Percentiles rank a stretch among this genome's conserved stretches.
These are phyloP conservation scores for Dioctria linearis DNA, from an alignment of 2,888 invertebrate species.

Conservation along the genomic window DNA sequence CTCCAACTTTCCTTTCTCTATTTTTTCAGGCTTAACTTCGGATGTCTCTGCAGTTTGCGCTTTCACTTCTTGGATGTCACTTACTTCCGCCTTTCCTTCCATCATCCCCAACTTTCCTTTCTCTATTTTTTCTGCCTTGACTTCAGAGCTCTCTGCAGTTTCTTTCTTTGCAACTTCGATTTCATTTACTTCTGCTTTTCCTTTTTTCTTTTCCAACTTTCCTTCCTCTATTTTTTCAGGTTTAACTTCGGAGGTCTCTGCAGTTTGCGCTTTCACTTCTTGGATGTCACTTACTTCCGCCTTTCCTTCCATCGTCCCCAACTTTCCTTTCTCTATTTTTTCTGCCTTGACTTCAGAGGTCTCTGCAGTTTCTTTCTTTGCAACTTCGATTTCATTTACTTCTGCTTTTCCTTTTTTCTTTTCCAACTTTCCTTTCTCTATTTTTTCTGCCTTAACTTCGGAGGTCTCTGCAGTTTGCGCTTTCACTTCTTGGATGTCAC, in stretches of 20 bases:
- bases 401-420: background rate
- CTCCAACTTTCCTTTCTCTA: slow-evolving; percentile 59
- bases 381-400: background rate
- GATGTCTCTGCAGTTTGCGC: slow-evolving; percentile 15
- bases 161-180: slow-evolving; percentile 17
- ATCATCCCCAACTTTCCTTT: slow-evolving; percentile 21
- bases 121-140: slow-evolving; percentile 48
- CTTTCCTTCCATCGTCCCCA: background rate
- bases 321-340: slow-evolving; percentile 55
- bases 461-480: background rate
- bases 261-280: slow-evolving; percentile 36
- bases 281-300: background rate
- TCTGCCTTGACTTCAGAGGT: slow-evolving; percentile 58
- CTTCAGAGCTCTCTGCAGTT: slow-evolving; percentile 20
- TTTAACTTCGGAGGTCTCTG: slow-evolving; percentile 48
- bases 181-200: background rate
- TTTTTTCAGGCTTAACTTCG: slow-evolving; percentile 31
- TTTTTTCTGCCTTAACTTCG: background rate
- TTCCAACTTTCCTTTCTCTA: background rate
- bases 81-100: slow-evolving; percentile 57
- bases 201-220: slow-evolving; percentile 13
- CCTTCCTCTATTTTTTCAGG: slow-evolving; percentile 25
- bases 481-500: background rate
- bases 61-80: slow-evolving; percentile 58
- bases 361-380: background rate